Conservation (phyloP, 2,113 vertebrate species). For the Corythornis madagascariensis region DNA sequence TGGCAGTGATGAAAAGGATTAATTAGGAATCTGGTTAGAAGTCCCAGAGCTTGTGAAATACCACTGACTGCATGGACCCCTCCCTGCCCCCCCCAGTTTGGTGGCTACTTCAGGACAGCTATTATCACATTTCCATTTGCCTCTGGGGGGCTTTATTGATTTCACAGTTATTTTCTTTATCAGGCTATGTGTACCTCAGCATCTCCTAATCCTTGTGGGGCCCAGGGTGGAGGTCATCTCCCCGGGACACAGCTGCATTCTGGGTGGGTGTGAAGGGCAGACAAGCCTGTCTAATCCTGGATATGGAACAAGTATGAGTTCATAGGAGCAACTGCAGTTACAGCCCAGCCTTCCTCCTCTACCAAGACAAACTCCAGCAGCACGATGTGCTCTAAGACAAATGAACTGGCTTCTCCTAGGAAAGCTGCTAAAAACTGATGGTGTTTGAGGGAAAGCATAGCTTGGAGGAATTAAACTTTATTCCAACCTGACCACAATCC, state of each 20-base stretch:
- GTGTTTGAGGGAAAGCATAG: not conserved
- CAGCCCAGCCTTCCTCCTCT: constrained; percentile 15
- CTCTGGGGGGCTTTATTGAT: not conserved
- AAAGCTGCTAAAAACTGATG: not conserved
- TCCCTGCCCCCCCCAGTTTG: accelerated
- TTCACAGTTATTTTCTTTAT: not conserved
- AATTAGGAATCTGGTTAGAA: not conserved
- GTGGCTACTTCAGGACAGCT: not conserved
- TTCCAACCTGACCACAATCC: not conserved
- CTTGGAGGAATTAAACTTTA: not conserved
- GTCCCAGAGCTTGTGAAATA: not conserved
- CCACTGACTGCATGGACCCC: not conserved
- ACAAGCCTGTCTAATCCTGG: constrained; percentile 7
- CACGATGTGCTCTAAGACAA: not conserved
- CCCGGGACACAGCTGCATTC: not conserved
- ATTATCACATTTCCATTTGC: not conserved
- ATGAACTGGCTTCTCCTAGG: not conserved
- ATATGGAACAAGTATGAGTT: constrained; percentile 38
- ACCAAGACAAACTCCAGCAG: not conserved
- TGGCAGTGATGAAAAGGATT: not conserved
- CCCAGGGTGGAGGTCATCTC: not conserved
- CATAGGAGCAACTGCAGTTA: not conserved
- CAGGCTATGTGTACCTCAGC: not conserved
- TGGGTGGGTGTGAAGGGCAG: not conserved
- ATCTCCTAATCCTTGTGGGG: not conserved